Evolutionary conservation across 2,113 vertebrate genomes (phyloP).

Genomic region (Engraulis encrasicolus): DNA sequence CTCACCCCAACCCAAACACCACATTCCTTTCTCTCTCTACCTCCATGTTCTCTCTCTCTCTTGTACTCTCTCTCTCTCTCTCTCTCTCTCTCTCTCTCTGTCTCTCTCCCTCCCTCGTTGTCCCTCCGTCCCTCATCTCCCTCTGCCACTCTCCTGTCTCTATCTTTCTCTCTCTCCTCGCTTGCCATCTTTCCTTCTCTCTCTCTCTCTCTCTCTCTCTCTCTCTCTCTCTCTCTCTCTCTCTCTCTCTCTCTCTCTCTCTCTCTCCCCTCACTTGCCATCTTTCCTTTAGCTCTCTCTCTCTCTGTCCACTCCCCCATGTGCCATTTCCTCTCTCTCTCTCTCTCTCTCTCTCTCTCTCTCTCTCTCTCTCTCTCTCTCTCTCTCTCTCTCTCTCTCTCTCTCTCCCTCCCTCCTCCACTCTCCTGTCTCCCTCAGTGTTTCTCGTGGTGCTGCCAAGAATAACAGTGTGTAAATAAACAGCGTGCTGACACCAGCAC

Average conservation of each 20-base stretch:
- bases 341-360: too few relatives aligned
- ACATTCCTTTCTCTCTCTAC: not conserved
- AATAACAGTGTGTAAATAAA: constrained; percentile 10
- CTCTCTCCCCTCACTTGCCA: not conserved
- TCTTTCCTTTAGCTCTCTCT: too few relatives aligned
- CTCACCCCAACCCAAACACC: constrained; percentile 11
- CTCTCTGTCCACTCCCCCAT: too few relatives aligned
- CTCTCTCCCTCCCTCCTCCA: not conserved
- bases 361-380: not conserved
- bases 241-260: too few relatives aligned
- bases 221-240: too few relatives aligned
- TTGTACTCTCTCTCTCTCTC: not conserved
- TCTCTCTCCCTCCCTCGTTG: not conserved
- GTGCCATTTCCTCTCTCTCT: too few relatives aligned
- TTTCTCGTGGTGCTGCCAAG: not conserved
- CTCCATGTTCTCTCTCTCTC: not conserved
- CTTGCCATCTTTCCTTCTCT: too few relatives aligned
- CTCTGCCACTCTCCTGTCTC: too few relatives aligned
- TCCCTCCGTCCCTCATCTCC: too few relatives aligned
- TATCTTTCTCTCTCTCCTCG: too few relatives aligned
- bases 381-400: not conserved
- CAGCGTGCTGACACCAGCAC: constrained; percentile 6
- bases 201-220: too few relatives aligned
- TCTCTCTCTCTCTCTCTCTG: not conserved
- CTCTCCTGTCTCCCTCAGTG: not conserved